Conservation (phyloP, 2,888 invertebrate genomes). For the Chrysolina oricalcia region DNA sequence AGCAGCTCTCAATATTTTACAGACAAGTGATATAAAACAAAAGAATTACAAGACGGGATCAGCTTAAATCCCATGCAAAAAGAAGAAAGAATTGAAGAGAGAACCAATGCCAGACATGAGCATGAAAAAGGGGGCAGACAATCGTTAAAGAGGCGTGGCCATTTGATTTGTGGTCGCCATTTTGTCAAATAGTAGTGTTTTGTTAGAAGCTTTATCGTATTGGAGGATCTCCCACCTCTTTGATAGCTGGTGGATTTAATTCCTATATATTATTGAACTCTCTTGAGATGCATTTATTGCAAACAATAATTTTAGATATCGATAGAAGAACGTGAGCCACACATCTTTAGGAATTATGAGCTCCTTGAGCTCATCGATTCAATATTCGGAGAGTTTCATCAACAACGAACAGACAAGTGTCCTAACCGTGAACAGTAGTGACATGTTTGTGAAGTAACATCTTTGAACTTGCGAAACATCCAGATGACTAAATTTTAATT, state of each 20-base stretch:
- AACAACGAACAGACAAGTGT: neutral
- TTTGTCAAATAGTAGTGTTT: slow-evolving; percentile 74
- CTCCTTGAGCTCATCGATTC: neutral
- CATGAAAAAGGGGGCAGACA: slow-evolving; percentile 72
- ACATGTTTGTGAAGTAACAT: slow-evolving; percentile 34
- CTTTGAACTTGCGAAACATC: slow-evolving; percentile 44
- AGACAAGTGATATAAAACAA: slow-evolving; percentile 63
- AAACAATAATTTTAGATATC: neutral
- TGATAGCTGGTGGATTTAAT: slow-evolving; percentile 30
- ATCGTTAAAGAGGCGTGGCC: slow-evolving; percentile 71
- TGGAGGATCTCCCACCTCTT: slow-evolving; percentile 72
- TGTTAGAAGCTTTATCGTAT: slow-evolving; percentile 73
- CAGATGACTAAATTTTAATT: slow-evolving; percentile 55
- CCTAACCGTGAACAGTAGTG: slow-evolving; percentile 20
- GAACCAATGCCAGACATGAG: slow-evolving; percentile 71
- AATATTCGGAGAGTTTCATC: neutral
- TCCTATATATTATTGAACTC: neutral
- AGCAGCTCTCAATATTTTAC: slow-evolving; percentile 62
- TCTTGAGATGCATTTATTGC: neutral
- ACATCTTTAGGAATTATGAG: too few relatives aligned
- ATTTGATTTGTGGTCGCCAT: slow-evolving; percentile 74
- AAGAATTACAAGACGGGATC: slow-evolving; percentile 68
- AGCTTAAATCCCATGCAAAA: slow-evolving; percentile 64
- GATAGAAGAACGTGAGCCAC: neutral
- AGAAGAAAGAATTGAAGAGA: slow-evolving; percentile 68